Base-by-base conservation (phyloP, 2,888 invertebrate genomes). In the Thelaira solivaga region DNA sequence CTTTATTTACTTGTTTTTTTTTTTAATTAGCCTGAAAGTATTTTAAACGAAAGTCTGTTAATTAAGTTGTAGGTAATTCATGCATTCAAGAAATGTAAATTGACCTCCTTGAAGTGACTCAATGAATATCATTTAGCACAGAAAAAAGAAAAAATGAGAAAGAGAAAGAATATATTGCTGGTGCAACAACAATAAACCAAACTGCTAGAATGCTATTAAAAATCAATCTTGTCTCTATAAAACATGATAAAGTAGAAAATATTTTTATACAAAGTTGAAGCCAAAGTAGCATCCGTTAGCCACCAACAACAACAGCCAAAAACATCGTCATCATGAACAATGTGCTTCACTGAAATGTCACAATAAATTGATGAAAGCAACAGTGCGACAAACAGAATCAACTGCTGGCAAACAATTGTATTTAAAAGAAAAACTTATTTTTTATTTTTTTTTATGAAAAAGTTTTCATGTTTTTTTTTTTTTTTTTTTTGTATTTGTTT, bases 181-280 rank as follows among this genome's bases (percentile, higher is more conserved):
- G 26, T 53, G 29, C 13, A 31, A 13, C 22, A 47, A 55, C 53
- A 53, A 71, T 36, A 36, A 47, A n/a, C 11, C 36, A 72, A 55
- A 43, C 39, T 68, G 73, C n/a, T n/a, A n/a, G n/a, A n/a, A n/a
- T n/a, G 57, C 36, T n/a, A 69, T 64, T 74, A 64, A 78, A 73
- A 78, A 78, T 78, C 77, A 78, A 69, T 74, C 68, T 78, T 69
- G 73, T 64, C 64, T 73, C 31, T 24, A 69, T 65, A 69, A 74
- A 74, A 78, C 68, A 73, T 69, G 59, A 59, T 51, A 65, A 74
- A 74, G 57, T 64, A 61, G 41, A 69, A 69, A 49, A 64, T 57
- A 76, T 74, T 74, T n/a, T n/a, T 53, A 43, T 20, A 67, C 22
- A 74, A 67, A 53, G 67, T 51, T 43, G n/a, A n/a, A n/a, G 43